Evolutionary conservation across 2,888 invertebrate species (phyloP).

Genomic region (Nephrotoma appendiculata): DNA sequence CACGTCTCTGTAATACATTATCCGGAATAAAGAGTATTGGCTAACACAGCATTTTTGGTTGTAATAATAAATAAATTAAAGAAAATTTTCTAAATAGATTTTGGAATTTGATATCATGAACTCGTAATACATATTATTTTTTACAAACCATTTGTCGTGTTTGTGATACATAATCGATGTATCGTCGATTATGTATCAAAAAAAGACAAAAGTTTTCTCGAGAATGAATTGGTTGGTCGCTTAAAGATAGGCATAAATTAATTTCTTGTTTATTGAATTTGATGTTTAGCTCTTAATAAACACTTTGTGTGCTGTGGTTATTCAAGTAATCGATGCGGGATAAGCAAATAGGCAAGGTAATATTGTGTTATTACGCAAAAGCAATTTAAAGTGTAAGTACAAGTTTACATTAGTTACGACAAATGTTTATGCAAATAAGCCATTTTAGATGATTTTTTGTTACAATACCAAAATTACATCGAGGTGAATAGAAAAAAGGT

Average conservation of each 20-base stretch:
- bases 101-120: too few species aligned
- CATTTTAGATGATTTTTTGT: too few species aligned
- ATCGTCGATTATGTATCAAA: not conserved
- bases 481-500: too few species aligned
- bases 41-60: not conserved
- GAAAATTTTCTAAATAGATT: too few species aligned
- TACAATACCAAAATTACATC: too few species aligned
- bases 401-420: not conserved
- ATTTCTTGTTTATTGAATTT: not conserved
- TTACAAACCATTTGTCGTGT: too few species aligned
- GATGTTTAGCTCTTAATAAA: not conserved
- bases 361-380: not conserved
- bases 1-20: not conserved
- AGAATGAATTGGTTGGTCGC: too few species aligned
- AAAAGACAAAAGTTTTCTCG: not conserved
- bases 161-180: not conserved
- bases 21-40: not conserved
- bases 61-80: not conserved
- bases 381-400: not conserved
- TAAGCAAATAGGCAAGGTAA: not conserved
- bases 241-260: not conserved
- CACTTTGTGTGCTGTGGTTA: not conserved
- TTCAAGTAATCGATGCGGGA: not conserved
- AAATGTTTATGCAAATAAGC: not conserved
- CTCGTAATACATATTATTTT: too few species aligned